Evolutionary conservation across 23 tunicate species (phyloP).

Genomic region (Ciona savignyi): DNA sequence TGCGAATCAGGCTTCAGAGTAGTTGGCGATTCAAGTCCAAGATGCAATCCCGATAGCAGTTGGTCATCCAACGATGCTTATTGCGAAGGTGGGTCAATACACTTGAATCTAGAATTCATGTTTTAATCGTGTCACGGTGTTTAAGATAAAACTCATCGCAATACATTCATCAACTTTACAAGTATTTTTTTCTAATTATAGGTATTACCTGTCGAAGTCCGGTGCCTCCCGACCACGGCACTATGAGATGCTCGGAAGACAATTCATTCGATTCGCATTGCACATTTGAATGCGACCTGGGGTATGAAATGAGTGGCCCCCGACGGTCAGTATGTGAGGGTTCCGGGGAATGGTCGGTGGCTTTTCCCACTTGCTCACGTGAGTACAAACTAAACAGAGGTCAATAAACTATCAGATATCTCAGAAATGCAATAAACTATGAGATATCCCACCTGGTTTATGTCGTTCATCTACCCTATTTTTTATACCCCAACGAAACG

Average conservation of each 20-base stretch:
- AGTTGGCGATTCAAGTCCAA: constrained; percentile 16
- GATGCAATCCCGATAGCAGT: constrained; percentile 21
- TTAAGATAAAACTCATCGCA: too few species aligned
- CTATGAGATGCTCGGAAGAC: constrained; percentile 31
- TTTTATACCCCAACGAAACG: too few species aligned
- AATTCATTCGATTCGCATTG: constrained; percentile 39
- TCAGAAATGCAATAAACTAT: too few species aligned
- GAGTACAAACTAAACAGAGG: constrained; percentile 6
- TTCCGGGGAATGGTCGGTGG: constrained; percentile 42
- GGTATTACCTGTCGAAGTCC: constrained; percentile 29
- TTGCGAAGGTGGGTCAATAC: constrained; percentile 64
- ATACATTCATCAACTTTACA: too few species aligned
- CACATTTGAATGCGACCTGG: constrained; percentile 63
- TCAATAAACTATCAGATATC: too few species aligned
- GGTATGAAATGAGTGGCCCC: constrained; percentile 56
- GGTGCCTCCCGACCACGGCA: constrained; percentile 42
- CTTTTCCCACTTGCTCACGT: constrained; percentile 58
- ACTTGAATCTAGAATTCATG: too few species aligned
- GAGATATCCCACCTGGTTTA: too few species aligned
- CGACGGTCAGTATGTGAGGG: constrained; percentile 23
- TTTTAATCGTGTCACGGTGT: too few species aligned
- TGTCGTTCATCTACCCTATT: too few species aligned
- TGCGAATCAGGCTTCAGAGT: constrained; percentile 67
- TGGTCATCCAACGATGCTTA: constrained; percentile 57
- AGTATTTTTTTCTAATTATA: constrained; percentile 11